Conservation (phyloP, 2,888 invertebrate genomes). For the Trissoscelio sp. region DNA sequence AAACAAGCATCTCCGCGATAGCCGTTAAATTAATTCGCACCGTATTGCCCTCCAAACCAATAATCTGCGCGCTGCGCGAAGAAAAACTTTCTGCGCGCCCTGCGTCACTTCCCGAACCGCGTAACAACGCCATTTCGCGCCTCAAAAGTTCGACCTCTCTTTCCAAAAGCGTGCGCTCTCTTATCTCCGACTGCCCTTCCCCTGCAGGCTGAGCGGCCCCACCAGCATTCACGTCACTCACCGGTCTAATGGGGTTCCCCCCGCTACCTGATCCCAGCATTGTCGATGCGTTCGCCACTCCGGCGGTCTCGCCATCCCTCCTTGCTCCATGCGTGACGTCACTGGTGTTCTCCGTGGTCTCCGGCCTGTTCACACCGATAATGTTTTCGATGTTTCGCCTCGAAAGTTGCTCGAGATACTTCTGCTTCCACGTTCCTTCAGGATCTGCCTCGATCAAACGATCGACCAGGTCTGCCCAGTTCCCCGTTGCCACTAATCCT, state of each 20-base stretch:
- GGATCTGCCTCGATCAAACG: not conserved
- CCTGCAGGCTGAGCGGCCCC: too few species aligned
- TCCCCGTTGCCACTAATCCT: conserved; percentile 1
- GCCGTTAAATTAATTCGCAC: not conserved
- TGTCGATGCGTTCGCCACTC: not conserved
- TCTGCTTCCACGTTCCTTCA: too few species aligned
- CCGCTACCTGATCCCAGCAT: not conserved
- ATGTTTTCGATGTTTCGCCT: too few species aligned
- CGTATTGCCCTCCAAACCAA: too few species aligned
- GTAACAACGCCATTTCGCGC: not conserved
- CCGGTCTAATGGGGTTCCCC: not conserved
- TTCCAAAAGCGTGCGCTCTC: not conserved
- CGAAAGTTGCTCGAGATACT: too few species aligned
- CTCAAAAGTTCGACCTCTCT: not conserved
- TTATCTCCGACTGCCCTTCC: too few species aligned
- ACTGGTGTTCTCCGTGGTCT: not conserved
- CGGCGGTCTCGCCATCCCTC: not conserved
- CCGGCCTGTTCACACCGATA: too few species aligned
- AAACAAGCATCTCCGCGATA: conserved; percentile 1
- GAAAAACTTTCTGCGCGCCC: too few species aligned
- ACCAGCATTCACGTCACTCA: too few species aligned
- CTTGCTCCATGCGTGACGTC: not conserved
- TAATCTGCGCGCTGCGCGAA: too few species aligned
- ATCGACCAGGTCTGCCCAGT: conserved; percentile 1
- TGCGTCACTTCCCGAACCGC: not conserved